Evolutionary conservation across 2,888 invertebrate species (phyloP).

Genomic region (Conistra vaccinii): DNA sequence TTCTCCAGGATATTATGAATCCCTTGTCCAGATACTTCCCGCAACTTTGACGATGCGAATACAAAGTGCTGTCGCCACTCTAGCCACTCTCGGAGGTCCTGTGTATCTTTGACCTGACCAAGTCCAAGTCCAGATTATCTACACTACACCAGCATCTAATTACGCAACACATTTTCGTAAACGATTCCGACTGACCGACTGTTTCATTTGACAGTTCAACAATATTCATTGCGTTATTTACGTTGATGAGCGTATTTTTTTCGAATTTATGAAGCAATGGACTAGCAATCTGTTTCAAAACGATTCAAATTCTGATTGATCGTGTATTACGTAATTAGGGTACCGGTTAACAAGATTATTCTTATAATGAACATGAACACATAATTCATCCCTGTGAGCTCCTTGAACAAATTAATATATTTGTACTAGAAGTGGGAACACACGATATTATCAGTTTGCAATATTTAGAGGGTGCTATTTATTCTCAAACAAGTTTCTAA

Average conservation of each 20-base stretch:
- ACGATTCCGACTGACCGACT: no score
- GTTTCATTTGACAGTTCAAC: no score
- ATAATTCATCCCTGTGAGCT: not conserved
- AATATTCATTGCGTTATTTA: no score
- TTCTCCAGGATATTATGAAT: no score
- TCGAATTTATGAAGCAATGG: no score
- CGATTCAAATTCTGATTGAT: no score
- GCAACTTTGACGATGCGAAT: not conserved
- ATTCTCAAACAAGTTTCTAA: slow-evolving; percentile 48
- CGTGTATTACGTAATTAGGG: no score
- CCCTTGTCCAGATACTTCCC: not conserved
- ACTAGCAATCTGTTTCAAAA: no score
- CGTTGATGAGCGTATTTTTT: no score
- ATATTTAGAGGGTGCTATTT: slow-evolving; percentile 42
- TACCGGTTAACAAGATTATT: not conserved
- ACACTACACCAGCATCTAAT: no score
- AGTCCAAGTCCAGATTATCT: not conserved
- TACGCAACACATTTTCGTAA: no score
- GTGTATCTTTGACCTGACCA: not conserved
- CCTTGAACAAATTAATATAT: not conserved
- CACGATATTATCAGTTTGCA: slow-evolving; percentile 21
- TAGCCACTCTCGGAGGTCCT: not conserved
- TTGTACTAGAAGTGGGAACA: not conserved
- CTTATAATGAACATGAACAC: not conserved
- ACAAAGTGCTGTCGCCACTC: not conserved